These are phyloP conservation scores for Elaphurus davidianus DNA, from an alignment of 2,113 vertebrate genomes.

Conservation along the genomic window DNA sequence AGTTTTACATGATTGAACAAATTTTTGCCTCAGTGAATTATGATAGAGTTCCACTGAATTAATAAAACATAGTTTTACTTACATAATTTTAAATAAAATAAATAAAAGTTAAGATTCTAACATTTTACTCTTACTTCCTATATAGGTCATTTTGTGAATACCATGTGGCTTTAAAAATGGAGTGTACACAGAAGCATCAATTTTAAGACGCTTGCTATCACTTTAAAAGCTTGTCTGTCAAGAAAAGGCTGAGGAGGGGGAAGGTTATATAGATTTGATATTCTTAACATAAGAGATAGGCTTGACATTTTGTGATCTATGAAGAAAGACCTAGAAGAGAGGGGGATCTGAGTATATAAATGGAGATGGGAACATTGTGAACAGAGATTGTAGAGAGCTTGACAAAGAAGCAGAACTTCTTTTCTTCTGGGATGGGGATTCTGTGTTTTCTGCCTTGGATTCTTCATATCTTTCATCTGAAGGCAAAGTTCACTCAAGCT, in stretches of 20 bases:
- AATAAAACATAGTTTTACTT: slow-evolving; percentile 22
- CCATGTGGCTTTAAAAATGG: not conserved
- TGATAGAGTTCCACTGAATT: not conserved
- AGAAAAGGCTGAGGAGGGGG: not conserved
- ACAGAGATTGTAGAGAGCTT: not conserved
- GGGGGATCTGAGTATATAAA: not conserved
- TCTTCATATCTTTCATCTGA: not conserved
- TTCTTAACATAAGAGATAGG: not conserved
- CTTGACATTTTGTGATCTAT: not conserved
- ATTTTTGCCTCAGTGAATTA: not conserved
- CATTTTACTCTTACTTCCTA: not conserved
- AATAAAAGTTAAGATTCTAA: slow-evolving; percentile 15
- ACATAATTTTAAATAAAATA: slow-evolving; percentile 38
- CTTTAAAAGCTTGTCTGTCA: not conserved
- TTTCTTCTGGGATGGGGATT: not conserved
- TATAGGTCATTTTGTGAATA: not conserved
- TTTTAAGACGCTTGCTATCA: not conserved
- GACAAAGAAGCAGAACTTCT: not conserved
- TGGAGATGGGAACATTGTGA: not conserved
- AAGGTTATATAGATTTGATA: not conserved
- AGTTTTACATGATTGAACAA: slow-evolving; percentile 10
- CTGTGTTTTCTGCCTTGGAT: not conserved
- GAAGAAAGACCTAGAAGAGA: not conserved
- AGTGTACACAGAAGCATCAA: not conserved
- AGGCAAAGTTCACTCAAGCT: not conserved